Evolutionary conservation across 2,888 invertebrate genomes (phyloP).

Genomic region (Neoitamus cyanurus): DNA sequence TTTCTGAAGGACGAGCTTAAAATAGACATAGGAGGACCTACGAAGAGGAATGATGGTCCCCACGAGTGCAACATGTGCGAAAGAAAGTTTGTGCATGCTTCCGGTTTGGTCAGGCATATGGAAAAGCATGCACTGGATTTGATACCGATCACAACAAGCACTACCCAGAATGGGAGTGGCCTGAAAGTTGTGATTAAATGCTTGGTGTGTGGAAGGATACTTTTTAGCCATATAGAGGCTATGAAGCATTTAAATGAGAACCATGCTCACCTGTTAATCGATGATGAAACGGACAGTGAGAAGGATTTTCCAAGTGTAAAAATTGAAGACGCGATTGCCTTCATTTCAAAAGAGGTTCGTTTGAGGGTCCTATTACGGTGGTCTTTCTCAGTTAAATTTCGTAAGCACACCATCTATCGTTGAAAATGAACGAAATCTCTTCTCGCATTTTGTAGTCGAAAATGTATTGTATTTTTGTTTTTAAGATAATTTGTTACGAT

Average conservation of each 20-base stretch:
- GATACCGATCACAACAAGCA: constrained; percentile 57
- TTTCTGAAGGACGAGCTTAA: constrained; percentile 64
- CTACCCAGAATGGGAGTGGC: constrained; percentile 54
- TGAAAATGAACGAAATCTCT: too few species aligned
- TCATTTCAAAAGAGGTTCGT: constrained; percentile 11
- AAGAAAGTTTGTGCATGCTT: constrained; percentile 65
- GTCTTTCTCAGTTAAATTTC: not conserved
- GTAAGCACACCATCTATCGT: too few species aligned
- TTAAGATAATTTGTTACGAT: too few species aligned
- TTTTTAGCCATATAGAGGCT: constrained; percentile 58
- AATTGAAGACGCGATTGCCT: not conserved
- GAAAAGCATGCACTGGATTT: constrained; percentile 64
- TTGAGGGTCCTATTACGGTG: not conserved
- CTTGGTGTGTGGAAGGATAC: constrained; percentile 61
- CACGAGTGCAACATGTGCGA: constrained; percentile 64
- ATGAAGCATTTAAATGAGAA: constrained; percentile 58
- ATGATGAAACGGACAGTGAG: constrained; percentile 54
- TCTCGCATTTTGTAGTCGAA: too few species aligned
- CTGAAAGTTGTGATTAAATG: constrained; percentile 61
- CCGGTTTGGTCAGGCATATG: constrained; percentile 64
- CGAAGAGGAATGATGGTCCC: constrained; percentile 59
- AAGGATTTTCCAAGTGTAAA: constrained; percentile 54
- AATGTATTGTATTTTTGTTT: too few species aligned
- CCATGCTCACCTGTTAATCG: constrained; percentile 53
- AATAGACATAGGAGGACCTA: constrained; percentile 52